These are phyloP conservation scores for Mormyrus iriodes DNA, from an alignment of 2,113 vertebrate species.

Conservation along the genomic window DNA sequence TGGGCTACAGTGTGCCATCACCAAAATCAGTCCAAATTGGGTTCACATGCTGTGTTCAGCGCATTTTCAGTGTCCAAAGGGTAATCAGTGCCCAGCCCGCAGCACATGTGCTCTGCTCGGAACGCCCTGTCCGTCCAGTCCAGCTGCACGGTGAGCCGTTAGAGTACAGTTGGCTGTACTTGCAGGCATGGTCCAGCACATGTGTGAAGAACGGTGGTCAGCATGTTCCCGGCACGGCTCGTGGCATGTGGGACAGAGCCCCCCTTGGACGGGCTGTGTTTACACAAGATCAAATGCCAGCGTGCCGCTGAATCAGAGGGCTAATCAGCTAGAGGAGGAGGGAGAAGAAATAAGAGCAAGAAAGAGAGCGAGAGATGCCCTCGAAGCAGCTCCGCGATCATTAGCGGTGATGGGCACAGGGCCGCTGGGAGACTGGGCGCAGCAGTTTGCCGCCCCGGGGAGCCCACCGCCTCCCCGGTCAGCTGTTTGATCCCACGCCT, in stretches of 20 bases:
- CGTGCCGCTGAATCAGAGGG: slow-evolving; percentile 42
- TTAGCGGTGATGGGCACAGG: neutral
- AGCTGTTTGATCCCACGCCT: slow-evolving; percentile 20
- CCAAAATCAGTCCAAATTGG: neutral
- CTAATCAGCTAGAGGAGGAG: slow-evolving; percentile 34
- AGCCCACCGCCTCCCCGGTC: slow-evolving; percentile 12
- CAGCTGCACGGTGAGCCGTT: neutral
- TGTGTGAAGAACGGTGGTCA: neutral
- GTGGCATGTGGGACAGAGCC: slow-evolving; percentile 38
- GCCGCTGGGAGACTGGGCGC: neutral
- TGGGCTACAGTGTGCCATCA: neutral
- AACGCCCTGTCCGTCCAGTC: neutral
- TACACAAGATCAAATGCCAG: slow-evolving; percentile 55
- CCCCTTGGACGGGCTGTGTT: slow-evolving; percentile 49
- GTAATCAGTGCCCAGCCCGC: neutral
- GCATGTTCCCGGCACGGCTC: slow-evolving; percentile 13
- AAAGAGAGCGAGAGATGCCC: neutral
- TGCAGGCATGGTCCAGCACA: neutral
- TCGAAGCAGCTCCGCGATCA: neutral
- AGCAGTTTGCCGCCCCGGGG: neutral
- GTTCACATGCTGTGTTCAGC: neutral
- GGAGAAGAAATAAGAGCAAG: slow-evolving; percentile 20
- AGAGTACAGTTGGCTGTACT: neutral
- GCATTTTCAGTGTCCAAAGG: neutral
- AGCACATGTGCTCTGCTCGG: neutral